Evolutionary conservation across 2,888 invertebrate genomes (phyloP).

Genomic region (Sinodicranocentrus sp.): DNA sequence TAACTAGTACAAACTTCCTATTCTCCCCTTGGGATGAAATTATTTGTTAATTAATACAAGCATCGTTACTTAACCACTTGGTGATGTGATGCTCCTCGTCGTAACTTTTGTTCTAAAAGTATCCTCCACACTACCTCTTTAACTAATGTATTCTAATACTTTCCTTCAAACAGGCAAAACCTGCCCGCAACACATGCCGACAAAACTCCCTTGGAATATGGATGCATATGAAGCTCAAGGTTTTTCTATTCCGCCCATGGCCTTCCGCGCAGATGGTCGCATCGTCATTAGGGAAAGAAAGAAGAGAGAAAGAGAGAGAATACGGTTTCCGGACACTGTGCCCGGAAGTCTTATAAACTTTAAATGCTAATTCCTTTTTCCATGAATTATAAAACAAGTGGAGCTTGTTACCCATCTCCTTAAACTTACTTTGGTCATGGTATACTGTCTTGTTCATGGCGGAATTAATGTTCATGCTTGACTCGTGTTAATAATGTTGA

Average conservation of each 20-base stretch:
- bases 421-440: too few relatives aligned
- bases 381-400: constrained; percentile 66
- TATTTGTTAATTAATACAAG: constrained; percentile 70
- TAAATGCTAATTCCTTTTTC: constrained; percentile 64
- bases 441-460: too few relatives aligned
- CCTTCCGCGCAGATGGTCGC: constrained; percentile 54
- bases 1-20: constrained; percentile 31
- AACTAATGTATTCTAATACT: constrained; percentile 31
- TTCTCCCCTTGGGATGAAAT: constrained; percentile 60
- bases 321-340: constrained; percentile 64
- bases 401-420: constrained; percentile 27
- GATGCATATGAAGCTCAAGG: too few relatives aligned
- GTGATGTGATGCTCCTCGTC: constrained; percentile 42
- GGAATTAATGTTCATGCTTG: too few relatives aligned
- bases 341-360: constrained; percentile 66
- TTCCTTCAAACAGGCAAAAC: not conserved
- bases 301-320: constrained; percentile 20
- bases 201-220: too few relatives aligned
- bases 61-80: constrained; percentile 63
- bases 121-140: not conserved
- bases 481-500: too few relatives aligned
- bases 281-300: constrained; percentile 58
- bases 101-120: constrained; percentile 58
- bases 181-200: not conserved
- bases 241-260: too few relatives aligned